Evolutionary conservation across 1,140 invertebrate species (phyloP), one percentile per base, ranked within the genome.

Genomic region (Hirudo medicinalis): DNA sequence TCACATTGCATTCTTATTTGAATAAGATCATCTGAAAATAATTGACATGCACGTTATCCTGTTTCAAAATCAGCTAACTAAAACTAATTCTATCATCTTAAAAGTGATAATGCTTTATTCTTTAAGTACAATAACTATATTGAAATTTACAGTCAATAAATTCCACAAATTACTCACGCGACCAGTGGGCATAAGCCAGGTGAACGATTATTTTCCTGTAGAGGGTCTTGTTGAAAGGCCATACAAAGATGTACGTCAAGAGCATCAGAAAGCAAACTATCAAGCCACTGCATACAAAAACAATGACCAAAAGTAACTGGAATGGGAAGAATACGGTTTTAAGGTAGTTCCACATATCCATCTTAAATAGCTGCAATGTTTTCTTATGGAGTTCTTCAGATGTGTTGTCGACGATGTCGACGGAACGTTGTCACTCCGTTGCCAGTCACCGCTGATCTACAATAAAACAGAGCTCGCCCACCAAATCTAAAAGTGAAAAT

Each of bases 201-300:
- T 93, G 93, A 80, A 92, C 93, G 83, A 93, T 94, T 67, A 96
- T 86, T 82, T 91, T 90, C 78, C 93, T 87, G 81, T 90, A 96
- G 8, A 81, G 74, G 32, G 74, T 75, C 68, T 78, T 76, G 72
- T 78, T 77, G 72, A 82, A 79, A 69, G 80, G 80, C 78, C 80
- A 81, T 9, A 83, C 76, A 20, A 75, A 70, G 0, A 82, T 67
- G 32, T 76, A 77, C 13, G 78, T 75, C 60, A 78, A 71, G 8
- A 80, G 69, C 78, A 80, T 79, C 22, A 81, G 75, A 72, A 90
- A 83, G 85, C 92, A 94, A 69, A 95, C 86, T 75, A 92, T 86
- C 72, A 97, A 79, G 69, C 92, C 92, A 69, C 91, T 92, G 69
- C 88, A 88, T 76, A 96, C 88, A 84, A 94, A 95, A 71, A 89